These are phyloP conservation scores for Paratilapia polleni DNA, from an alignment of 2,113 vertebrate species.

Conservation along the genomic window DNA sequence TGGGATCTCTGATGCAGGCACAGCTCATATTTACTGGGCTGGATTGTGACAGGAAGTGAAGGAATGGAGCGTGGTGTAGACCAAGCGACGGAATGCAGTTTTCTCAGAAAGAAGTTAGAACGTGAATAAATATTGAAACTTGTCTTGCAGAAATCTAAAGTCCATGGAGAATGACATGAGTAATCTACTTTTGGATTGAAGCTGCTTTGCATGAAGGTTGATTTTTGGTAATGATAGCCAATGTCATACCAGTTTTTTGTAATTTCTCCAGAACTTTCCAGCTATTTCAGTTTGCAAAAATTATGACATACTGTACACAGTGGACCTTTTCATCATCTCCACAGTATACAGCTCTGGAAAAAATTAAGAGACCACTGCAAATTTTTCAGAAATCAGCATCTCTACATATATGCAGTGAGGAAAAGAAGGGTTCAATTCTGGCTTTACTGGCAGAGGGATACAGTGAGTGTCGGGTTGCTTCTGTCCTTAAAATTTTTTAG, in stretches of 20 bases:
- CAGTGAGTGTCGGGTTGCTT: no score
- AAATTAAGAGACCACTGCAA: no score
- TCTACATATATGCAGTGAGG: no score
- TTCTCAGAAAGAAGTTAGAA: constrained; percentile 10
- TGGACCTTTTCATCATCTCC: not conserved
- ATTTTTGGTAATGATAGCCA: not conserved
- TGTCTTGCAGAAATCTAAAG: not conserved
- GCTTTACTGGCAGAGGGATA: no score
- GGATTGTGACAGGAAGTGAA: constrained; percentile 41
- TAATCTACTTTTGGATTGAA: not conserved
- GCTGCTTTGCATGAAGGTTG: not conserved
- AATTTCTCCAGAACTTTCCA: not conserved
- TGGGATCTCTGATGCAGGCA: constrained; percentile 63
- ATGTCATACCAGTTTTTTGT: not conserved
- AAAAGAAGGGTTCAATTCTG: no score
- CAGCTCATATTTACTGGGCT: constrained; percentile 60
- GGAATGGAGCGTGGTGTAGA: constrained; percentile 6
- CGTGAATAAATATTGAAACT: constrained; percentile 37
- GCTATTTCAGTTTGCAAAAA: not conserved
- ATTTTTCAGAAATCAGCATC: no score
- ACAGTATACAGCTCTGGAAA: no score
- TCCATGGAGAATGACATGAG: not conserved
- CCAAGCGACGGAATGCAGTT: not conserved
- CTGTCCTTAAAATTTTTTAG: no score
- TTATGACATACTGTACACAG: not conserved